Conservation (phyloP, 2,888 invertebrate genomes). For the Reticulitermes lucifugus region DNA sequence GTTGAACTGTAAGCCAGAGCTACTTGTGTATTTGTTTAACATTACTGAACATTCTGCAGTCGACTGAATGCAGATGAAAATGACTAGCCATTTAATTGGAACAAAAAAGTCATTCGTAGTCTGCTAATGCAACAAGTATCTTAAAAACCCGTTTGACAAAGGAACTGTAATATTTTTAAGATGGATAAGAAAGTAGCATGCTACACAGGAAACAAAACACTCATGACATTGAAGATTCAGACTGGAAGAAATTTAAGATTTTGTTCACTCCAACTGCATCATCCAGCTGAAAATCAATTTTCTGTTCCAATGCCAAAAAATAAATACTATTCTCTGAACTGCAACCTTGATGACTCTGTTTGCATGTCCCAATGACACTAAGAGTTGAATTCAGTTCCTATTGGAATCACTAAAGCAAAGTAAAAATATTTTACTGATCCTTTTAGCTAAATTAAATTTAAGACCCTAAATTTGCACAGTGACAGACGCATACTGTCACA, state of each 20-base stretch:
- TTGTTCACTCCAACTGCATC: constrained; percentile 2
- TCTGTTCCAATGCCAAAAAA: neutral
- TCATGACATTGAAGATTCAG: neutral
- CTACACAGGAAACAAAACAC: constrained; percentile 12
- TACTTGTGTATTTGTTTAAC: too few relatives aligned
- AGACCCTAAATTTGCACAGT: too few relatives aligned
- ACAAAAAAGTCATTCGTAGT: neutral
- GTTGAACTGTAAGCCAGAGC: too few relatives aligned
- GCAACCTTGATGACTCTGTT: neutral
- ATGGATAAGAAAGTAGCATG: constrained; percentile 2
- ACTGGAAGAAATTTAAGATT: neutral
- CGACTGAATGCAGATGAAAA: too few relatives aligned
- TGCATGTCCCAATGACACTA: neutral
- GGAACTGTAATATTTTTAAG: neutral
- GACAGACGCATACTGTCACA: too few relatives aligned
- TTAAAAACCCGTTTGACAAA: neutral
- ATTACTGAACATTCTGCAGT: too few relatives aligned
- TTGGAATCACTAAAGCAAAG: neutral
- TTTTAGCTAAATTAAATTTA: neutral
- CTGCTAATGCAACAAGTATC: neutral
- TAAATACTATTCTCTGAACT: neutral
- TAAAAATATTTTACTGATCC: neutral
- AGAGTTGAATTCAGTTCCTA: neutral
- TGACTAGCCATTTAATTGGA: too few relatives aligned
- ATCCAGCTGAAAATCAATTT: neutral